phyloP scores from a whole-genome alignment of 92 coral and sea anemone species.

The Pocillopora grandis region DNA sequence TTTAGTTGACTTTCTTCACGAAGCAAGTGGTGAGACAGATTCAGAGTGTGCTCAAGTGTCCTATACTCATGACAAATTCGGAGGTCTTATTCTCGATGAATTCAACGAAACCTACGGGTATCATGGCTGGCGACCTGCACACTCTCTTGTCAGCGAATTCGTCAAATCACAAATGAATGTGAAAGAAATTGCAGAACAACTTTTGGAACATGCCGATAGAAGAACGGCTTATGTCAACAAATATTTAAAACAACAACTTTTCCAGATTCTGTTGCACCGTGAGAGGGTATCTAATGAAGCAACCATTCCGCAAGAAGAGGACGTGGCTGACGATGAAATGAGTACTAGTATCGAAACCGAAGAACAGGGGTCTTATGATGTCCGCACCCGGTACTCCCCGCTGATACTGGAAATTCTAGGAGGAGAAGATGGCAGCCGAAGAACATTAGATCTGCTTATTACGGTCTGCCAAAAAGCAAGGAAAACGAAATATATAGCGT shows the following conservation, averaged over 20 bases:
- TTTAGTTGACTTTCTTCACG: constrained; percentile 44
- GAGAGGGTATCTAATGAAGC: constrained; percentile 42
- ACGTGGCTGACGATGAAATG: not conserved
- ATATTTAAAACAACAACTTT: constrained; percentile 40
- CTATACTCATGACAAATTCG: constrained; percentile 49
- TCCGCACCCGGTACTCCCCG: constrained; percentile 45
- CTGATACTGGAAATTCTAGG: constrained; percentile 28
- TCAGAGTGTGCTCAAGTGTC: not conserved
- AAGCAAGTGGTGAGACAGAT: constrained; percentile 19
- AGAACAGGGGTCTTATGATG: constrained; percentile 31
- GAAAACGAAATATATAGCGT: constrained; percentile 39
- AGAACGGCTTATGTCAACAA: constrained; percentile 45
- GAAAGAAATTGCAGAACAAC: constrained; percentile 21
- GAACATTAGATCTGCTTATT: constrained; percentile 43
- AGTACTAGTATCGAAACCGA: constrained; percentile 35
- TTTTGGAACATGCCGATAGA: constrained; percentile 21
- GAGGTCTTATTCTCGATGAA: constrained; percentile 64
- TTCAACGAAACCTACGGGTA: constrained; percentile 47
- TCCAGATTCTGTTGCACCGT: constrained; percentile 45
- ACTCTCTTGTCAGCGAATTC: constrained; percentile 65
- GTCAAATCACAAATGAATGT: constrained; percentile 31
- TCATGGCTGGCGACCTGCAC: constrained; percentile 74
- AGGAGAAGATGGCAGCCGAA: constrained; percentile 3
- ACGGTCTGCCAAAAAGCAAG: constrained; percentile 35
- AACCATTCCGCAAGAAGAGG: not conserved